phyloP scores from a whole-genome alignment of 2,888 invertebrate species.

The Orchesellides sinensis region DNA sequence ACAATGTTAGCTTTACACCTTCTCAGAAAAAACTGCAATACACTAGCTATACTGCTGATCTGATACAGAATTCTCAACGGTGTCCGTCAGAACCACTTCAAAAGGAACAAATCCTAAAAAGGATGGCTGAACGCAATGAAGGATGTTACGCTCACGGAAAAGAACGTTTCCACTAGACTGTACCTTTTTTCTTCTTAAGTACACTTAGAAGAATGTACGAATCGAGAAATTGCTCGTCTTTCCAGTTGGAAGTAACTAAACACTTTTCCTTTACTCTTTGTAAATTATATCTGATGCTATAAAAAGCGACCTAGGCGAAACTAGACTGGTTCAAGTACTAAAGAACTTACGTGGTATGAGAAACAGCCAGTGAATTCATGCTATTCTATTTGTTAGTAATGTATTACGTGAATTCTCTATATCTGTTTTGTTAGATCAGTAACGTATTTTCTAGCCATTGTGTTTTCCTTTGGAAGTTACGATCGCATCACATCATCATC shows the following conservation, averaged over 20 bases:
- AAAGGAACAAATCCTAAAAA: not conserved
- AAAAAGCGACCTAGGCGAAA: not conserved
- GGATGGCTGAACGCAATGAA: not conserved
- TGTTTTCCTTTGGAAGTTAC: not conserved
- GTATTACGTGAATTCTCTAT: not conserved
- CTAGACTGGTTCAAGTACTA: too few species aligned
- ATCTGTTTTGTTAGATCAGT: not conserved
- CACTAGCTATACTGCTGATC: not conserved
- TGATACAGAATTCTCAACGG: not conserved
- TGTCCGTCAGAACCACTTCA: not conserved
- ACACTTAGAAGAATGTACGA: not conserved
- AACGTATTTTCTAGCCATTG: not conserved
- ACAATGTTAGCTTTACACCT: not conserved
- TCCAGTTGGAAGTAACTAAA: not conserved
- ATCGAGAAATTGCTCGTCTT: not conserved
- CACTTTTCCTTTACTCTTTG: not conserved
- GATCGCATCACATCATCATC: not conserved
- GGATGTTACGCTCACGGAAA: not conserved
- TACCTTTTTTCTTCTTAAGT: conserved; percentile 3
- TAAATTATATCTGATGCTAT: not conserved
- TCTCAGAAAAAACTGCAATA: not conserved
- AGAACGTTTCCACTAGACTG: not conserved
- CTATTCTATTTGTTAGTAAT: too few species aligned
- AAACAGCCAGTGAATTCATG: too few species aligned
- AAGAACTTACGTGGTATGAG: too few species aligned